phyloP scores from a whole-genome alignment of 2,113 vertebrate genomes.

The Oophaga pumilio region DNA sequence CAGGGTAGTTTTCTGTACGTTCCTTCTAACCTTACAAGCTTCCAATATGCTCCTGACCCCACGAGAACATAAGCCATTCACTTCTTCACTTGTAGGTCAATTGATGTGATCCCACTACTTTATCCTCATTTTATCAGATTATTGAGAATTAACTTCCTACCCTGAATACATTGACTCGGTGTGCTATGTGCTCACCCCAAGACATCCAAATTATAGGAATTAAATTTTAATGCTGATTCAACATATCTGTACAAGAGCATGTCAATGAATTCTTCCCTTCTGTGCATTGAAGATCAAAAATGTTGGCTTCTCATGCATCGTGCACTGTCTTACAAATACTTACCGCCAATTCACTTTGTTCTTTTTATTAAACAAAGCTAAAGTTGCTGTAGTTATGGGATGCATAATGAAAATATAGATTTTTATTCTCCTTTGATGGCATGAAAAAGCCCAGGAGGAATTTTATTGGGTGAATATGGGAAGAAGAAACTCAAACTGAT shows the following conservation, averaged over 20 bases:
- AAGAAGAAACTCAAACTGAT: slow-evolving; percentile 17
- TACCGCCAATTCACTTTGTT: background rate
- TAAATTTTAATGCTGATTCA: slow-evolving; percentile 9
- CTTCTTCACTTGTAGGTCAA: background rate
- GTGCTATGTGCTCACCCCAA: background rate
- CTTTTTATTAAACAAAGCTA: background rate
- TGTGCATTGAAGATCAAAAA: slow-evolving; percentile 4
- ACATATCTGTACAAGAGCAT: background rate
- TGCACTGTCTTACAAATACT: background rate
- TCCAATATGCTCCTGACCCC: background rate
- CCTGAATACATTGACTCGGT: background rate
- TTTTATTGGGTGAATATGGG: background rate
- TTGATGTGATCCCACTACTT: background rate
- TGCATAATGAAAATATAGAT: slow-evolving; percentile 25
- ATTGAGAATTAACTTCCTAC: background rate
- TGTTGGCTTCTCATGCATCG: background rate
- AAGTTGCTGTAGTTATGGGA: background rate
- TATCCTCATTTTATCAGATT: background rate
- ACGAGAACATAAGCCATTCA: background rate
- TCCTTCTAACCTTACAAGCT: background rate
- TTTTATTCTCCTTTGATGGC: slow-evolving; percentile 31
- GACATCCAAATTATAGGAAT: background rate
- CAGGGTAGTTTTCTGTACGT: background rate
- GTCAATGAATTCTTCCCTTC: background rate
- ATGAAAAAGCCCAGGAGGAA: slow-evolving; percentile 8